phyloP scores from a whole-genome alignment of 1,140 invertebrate species.

The Tetranychus urticae region DNA sequence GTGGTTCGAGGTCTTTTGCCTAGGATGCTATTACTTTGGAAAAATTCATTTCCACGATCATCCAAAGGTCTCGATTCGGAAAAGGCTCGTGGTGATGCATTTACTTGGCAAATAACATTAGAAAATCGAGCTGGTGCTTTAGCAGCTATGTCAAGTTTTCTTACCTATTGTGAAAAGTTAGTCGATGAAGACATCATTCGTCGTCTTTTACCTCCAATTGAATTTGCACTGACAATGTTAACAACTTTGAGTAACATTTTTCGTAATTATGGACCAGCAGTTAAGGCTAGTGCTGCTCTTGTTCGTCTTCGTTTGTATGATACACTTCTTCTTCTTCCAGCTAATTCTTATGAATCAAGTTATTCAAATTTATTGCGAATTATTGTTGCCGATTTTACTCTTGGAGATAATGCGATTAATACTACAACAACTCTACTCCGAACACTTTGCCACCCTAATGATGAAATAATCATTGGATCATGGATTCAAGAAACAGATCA shows the following conservation, averaged over 20 bases:
- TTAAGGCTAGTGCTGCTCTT: constrained; percentile 79
- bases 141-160: constrained; percentile 77
- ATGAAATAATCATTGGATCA: constrained; percentile 54
- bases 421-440: constrained; percentile 71
- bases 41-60: constrained; percentile 87
- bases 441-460: constrained; percentile 65
- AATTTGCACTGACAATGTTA: constrained; percentile 77
- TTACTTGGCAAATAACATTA: constrained; percentile 91
- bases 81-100: constrained; percentile 85
- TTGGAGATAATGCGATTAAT: constrained; percentile 80
- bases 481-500: constrained; percentile 88
- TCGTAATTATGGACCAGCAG: constrained; percentile 71
- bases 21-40: constrained; percentile 80
- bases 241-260: constrained; percentile 58
- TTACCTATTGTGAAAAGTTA: constrained; percentile 67
- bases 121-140: constrained; percentile 87
- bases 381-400: constrained; percentile 88
- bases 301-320: constrained; percentile 74
- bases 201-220: constrained; percentile 63
- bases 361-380: constrained; percentile 66
- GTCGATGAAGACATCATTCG: constrained; percentile 72
- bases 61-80: constrained; percentile 88
- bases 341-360: constrained; percentile 57
- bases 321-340: constrained; percentile 54
- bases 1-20: constrained; percentile 70